Evolutionary conservation across 2,113 vertebrate genomes (phyloP).

Genomic region (Vombatus ursinus): DNA sequence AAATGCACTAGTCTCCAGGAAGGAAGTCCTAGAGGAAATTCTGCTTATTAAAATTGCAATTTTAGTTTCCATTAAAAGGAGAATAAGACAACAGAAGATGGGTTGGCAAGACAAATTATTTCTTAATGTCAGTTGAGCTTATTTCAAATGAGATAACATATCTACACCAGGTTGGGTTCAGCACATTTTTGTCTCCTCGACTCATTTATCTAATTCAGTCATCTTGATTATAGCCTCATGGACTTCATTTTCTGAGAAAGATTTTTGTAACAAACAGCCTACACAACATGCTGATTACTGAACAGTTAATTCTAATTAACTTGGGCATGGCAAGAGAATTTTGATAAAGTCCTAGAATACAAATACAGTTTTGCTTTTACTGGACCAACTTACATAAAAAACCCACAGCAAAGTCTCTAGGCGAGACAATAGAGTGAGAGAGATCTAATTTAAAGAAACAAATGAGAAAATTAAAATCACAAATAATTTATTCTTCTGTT

Average conservation of each 20-base stretch:
- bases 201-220: conserved; percentile 92
- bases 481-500: conserved; percentile 93
- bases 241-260: conserved; percentile 86
- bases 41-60: conserved; percentile 92
- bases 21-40: conserved; percentile 89
- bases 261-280: conserved; percentile 86
- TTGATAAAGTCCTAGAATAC: conserved; percentile 86
- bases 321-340: conserved; percentile 87
- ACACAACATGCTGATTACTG: conserved; percentile 88
- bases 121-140: conserved; percentile 91
- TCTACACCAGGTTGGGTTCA: conserved; percentile 86
- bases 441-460: conserved; percentile 87
- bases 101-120: conserved; percentile 90
- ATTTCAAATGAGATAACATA: conserved; percentile 88
- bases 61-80: conserved; percentile 91
- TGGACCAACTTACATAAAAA: conserved; percentile 80
- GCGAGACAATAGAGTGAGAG: conserved; percentile 80
- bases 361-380: conserved; percentile 79
- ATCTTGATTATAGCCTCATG: conserved; percentile 87
- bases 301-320: conserved; percentile 91
- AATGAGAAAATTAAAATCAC: conserved; percentile 89
- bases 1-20: conserved; percentile 87
- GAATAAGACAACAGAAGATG: conserved; percentile 90
- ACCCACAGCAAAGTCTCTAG: conserved; percentile 81
- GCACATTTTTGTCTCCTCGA: conserved; percentile 84